Conservation (phyloP, 2,113 vertebrate genomes). For the Hemicordylus capensis region DNA sequence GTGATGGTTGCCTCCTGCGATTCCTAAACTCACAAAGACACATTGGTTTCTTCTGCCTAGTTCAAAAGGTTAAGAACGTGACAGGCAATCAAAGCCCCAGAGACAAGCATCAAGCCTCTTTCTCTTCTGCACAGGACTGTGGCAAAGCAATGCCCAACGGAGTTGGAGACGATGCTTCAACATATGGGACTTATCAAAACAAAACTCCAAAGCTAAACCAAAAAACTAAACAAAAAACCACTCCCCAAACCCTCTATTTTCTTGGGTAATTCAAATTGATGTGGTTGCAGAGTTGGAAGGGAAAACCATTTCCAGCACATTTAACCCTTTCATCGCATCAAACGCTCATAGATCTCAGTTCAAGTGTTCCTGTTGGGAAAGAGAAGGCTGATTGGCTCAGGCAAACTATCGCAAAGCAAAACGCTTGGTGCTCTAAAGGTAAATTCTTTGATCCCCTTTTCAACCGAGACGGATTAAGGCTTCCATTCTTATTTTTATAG, state of each 20-base stretch:
- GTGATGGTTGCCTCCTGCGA: background rate
- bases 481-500: background rate
- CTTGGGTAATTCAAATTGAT: conserved; percentile 25
- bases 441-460: background rate
- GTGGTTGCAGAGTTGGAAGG: conserved; percentile 24
- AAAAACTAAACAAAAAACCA: background rate
- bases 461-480: background rate
- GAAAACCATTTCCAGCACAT: background rate
- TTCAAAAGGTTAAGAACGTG: conserved; percentile 46
- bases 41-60: conserved; percentile 24
- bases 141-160: background rate
- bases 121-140: background rate
- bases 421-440: background rate
- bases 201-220: conserved; percentile 32
- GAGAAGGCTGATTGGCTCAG: background rate
- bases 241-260: conserved; percentile 2
- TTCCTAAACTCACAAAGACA: conserved; percentile 7
- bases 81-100: background rate
- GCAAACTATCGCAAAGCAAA: background rate
- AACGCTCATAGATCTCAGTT: background rate
- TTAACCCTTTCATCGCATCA: background rate
- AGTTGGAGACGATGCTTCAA: conserved; percentile 14
- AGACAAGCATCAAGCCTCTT: background rate
- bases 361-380: background rate
- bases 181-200: conserved; percentile 43